Conservation (phyloP, 2,888 invertebrate genomes). For the Mesodorylaimus sp. region DNA sequence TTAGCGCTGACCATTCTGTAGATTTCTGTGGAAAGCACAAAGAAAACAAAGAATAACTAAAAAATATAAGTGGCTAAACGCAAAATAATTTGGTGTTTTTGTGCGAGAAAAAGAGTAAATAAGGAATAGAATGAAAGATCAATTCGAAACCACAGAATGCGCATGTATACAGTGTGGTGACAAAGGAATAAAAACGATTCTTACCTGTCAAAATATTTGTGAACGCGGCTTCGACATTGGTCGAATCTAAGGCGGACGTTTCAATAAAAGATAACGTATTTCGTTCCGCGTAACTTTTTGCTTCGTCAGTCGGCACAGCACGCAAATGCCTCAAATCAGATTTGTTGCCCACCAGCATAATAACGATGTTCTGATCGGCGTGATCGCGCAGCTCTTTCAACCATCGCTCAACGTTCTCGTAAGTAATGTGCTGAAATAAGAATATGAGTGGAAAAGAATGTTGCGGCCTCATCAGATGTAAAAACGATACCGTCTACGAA, state of each 20-base stretch:
- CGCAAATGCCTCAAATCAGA: slow-evolving; percentile 32
- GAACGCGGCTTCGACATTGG: slow-evolving; percentile 98
- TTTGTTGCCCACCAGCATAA: background rate
- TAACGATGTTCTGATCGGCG: slow-evolving; percentile 1
- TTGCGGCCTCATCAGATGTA: no score
- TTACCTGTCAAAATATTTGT: slow-evolving; percentile 87
- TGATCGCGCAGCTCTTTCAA: background rate
- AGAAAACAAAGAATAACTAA: background rate
- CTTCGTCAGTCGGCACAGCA: slow-evolving; percentile 96
- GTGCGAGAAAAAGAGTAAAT: no score
- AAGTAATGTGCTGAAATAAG: no score
- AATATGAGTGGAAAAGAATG: no score
- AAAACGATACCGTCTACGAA: no score
- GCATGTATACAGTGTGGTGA: no score
- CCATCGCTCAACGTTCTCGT: background rate
- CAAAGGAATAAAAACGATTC: no score
- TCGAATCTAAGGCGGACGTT: slow-evolving; percentile 97
- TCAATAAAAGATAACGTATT: slow-evolving; percentile 94
- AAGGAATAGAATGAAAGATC: no score
- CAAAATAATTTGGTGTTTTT: no score
- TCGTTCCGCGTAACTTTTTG: slow-evolving; percentile 85
- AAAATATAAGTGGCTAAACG: no score
- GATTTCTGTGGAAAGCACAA: background rate
- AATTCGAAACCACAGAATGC: no score
- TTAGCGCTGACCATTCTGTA: background rate